phyloP scores from a whole-genome alignment of 2,888 invertebrate species.

The Sinodicranocentrus sp. region DNA sequence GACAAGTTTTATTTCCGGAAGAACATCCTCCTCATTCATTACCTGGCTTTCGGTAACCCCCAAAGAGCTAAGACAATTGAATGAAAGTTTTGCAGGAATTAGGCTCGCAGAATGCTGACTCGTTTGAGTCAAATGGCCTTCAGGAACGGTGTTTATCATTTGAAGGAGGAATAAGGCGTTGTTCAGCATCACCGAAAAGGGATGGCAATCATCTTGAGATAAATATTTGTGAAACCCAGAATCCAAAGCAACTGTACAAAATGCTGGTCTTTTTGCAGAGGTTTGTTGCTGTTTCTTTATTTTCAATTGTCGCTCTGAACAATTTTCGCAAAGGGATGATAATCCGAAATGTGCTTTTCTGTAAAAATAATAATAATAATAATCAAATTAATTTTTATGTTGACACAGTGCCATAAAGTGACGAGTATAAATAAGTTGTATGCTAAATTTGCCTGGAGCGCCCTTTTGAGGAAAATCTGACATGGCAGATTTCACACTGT shows the following conservation, averaged over 20 bases:
- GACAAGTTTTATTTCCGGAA: conserved; percentile 53
- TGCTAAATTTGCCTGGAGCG: conserved; percentile 50
- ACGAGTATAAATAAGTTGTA: not conserved
- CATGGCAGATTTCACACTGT: conserved; percentile 76
- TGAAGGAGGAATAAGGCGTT: conserved; percentile 94
- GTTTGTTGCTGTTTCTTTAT: conserved; percentile 76
- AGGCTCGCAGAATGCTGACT: conserved; percentile 31
- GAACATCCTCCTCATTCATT: conserved; percentile 64
- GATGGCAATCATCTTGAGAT: conserved; percentile 79
- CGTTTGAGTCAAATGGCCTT: conserved; percentile 53
- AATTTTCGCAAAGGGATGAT: conserved; percentile 90
- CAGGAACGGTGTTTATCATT: conserved; percentile 73
- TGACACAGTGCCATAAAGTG: too few relatives aligned
- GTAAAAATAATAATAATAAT: not conserved
- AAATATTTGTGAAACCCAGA: conserved; percentile 75
- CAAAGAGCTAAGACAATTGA: conserved; percentile 72
- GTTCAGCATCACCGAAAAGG: conserved; percentile 89
- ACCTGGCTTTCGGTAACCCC: conserved; percentile 73
- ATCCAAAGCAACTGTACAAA: conserved; percentile 73
- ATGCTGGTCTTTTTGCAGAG: conserved; percentile 77
- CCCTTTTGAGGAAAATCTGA: conserved; percentile 58
- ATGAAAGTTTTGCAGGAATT: conserved; percentile 67
- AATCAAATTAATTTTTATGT: not conserved
- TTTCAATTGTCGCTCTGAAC: conserved; percentile 87
- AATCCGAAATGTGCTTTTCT: conserved; percentile 76